Conservation (phyloP, 2,888 invertebrate species). For the Apamea sordens region DNA sequence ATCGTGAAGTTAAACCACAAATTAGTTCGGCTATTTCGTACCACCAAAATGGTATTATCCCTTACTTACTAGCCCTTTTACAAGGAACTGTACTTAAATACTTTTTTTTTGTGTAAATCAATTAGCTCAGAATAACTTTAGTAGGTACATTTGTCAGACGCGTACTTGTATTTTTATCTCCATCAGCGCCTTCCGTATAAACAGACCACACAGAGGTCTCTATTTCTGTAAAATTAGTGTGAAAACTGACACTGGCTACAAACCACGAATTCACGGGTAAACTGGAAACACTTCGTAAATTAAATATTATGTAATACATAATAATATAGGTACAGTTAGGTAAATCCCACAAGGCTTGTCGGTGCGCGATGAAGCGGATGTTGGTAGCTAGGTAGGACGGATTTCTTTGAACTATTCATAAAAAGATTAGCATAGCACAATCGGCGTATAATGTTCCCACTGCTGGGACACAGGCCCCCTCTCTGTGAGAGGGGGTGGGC, state of each 20-base stretch:
- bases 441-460: too few species aligned
- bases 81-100: not conserved
- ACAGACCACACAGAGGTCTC: constrained; percentile 41
- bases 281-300: constrained; percentile 72
- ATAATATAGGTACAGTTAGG: constrained; percentile 53
- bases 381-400: not conserved
- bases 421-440: not conserved
- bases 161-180: constrained; percentile 17
- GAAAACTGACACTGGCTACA: constrained; percentile 77
- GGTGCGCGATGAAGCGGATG: constrained; percentile 7
- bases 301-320: constrained; percentile 58
- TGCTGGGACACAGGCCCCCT: too few species aligned
- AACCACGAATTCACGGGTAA: constrained; percentile 78
- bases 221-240: constrained; percentile 76
- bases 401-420: not conserved
- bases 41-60: not conserved
- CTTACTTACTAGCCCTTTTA: not conserved
- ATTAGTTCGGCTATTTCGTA: not conserved
- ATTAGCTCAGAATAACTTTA: not conserved
- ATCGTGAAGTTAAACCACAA: not conserved
- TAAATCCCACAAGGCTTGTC: constrained; percentile 4
- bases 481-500: too few species aligned
- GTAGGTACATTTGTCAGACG: not conserved
- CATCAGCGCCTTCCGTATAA: constrained; percentile 68
- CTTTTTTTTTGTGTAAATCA: not conserved